Conservation (phyloP, 2,113 vertebrate species). For the Corythornis vintsioides region DNA sequence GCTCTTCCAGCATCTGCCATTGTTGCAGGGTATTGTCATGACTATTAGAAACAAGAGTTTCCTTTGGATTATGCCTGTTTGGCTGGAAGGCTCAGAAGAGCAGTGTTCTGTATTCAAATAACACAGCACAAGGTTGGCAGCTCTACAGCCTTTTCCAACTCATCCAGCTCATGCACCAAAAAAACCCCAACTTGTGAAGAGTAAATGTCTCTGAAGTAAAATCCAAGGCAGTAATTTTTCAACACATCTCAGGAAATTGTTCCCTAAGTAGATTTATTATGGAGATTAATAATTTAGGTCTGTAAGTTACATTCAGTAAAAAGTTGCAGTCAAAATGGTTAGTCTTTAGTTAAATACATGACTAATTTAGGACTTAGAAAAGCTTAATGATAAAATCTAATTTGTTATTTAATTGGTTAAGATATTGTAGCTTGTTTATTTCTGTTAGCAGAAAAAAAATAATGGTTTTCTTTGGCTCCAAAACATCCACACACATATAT, state of each 20-base stretch:
- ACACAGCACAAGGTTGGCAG: not conserved
- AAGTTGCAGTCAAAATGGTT: not conserved
- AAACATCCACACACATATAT: not conserved
- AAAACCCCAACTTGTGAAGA: not conserved
- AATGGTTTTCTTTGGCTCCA: not conserved
- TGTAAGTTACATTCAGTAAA: not conserved
- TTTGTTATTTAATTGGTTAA: not conserved
- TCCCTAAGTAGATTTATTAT: not conserved
- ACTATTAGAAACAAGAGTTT: not conserved
- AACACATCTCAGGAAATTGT: not conserved
- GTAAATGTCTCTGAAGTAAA: not conserved
- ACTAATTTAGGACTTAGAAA: not conserved
- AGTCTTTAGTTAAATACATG: not conserved
- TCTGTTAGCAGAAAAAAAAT: not conserved
- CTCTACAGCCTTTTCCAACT: not conserved
- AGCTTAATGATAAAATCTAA: not conserved
- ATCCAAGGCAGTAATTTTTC: not conserved
- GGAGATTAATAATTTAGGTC: not conserved
- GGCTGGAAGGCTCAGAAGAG: not conserved
- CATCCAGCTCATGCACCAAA: not conserved
- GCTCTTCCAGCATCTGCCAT: not conserved
- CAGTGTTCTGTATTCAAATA: not conserved
- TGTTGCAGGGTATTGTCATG: not conserved
- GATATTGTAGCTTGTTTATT: not conserved
- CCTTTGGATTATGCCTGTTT: not conserved